Conservation (phyloP, 2,888 invertebrate genomes). For the Galeopsomyia nigrocyanea region DNA sequence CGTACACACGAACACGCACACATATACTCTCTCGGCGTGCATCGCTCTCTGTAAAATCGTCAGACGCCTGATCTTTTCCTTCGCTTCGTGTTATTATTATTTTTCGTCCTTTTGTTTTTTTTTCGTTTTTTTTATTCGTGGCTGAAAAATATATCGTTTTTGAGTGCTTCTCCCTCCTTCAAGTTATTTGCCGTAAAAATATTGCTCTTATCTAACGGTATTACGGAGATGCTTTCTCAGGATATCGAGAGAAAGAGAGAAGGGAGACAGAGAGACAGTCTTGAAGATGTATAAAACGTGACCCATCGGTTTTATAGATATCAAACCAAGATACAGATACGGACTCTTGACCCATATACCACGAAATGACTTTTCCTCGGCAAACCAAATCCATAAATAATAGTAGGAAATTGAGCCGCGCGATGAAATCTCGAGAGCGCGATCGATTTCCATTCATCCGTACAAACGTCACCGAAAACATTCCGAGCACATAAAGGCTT, state of each 20-base stretch:
- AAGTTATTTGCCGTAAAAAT: slow-evolving; percentile 17
- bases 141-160: slow-evolving; percentile 12
- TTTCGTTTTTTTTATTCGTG: slow-evolving; percentile 5
- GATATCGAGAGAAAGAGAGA: too few species aligned
- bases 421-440: neutral
- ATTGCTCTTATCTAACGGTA: slow-evolving; percentile 14
- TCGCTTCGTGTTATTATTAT: slow-evolving; percentile 9
- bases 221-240: neutral
- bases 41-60: neutral
- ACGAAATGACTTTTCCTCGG: too few species aligned
- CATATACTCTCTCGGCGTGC: slow-evolving; percentile 48
- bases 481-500: neutral
- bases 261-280: too few species aligned
- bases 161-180: neutral
- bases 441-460: slow-evolving; percentile 21
- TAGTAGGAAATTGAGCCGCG: too few species aligned
- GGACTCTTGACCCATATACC: too few species aligned
- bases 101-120: neutral
- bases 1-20: slow-evolving; percentile 18
- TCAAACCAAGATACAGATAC: too few species aligned
- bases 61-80: neutral
- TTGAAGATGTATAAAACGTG: too few species aligned
- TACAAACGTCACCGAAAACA: slow-evolving; percentile 4
- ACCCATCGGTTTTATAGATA: too few species aligned
- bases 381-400: too few species aligned